Conservation (phyloP, 2,797 vertebrate genomes). For the Tangara arthus region DNA sequence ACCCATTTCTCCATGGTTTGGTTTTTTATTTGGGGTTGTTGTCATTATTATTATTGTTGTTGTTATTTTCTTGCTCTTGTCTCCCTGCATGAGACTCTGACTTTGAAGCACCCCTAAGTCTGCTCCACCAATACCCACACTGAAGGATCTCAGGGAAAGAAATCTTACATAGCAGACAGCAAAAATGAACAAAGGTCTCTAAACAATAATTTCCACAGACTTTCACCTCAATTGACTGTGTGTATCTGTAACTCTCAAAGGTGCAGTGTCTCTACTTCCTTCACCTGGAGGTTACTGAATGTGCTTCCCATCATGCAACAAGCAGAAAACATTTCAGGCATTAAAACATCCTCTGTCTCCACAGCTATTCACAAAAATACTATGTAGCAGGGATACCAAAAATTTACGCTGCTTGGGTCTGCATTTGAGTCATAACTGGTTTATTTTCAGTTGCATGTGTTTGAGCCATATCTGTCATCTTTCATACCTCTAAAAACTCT, state of each 20-base stretch:
- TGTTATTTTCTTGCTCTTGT: neutral
- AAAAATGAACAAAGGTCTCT: neutral
- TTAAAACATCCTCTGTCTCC: neutral
- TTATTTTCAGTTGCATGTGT: neutral
- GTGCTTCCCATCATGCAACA: neutral
- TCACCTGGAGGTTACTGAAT: neutral
- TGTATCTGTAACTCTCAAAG: neutral
- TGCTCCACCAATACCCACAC: neutral
- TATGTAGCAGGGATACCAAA: neutral
- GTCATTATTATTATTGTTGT: accelerated
- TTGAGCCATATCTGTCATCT: neutral
- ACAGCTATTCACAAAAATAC: neutral
- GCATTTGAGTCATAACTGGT: neutral
- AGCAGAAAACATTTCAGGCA: neutral
- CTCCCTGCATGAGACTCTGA: neutral
- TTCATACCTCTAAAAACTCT: neutral
- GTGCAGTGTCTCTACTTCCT: neutral
- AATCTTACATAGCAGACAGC: neutral
- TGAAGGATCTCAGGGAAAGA: neutral
- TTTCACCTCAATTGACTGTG: neutral
- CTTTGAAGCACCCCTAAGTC: neutral
- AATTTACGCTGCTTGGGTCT: neutral
- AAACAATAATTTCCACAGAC: neutral
- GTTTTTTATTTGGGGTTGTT: accelerated
- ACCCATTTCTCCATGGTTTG: accelerated